Percentiles rank a stretch among this genome's conserved stretches.
Conservation (phyloP, 2,113 vertebrate species). For the Cebus imitator region DNA sequence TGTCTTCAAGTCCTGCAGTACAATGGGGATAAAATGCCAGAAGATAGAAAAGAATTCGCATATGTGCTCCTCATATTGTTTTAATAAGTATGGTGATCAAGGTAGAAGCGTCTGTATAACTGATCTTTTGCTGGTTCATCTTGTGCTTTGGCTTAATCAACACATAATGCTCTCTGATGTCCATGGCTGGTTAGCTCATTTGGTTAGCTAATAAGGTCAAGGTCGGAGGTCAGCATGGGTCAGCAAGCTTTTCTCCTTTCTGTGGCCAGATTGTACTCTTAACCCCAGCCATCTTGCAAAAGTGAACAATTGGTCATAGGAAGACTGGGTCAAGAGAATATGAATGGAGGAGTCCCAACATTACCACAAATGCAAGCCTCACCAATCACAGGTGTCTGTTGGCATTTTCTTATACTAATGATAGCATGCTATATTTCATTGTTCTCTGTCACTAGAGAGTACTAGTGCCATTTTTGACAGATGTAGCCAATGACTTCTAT, state of each 20-base stretch:
- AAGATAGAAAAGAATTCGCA: neutral
- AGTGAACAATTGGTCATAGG: slow-evolving; percentile 52
- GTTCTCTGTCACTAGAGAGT: neutral
- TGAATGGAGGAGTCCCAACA: neutral
- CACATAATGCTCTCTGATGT: slow-evolving; percentile 50
- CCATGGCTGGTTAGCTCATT: slow-evolving; percentile 56
- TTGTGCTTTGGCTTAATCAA: slow-evolving; percentile 54
- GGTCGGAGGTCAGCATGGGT: slow-evolving; percentile 67
- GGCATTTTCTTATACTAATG: neutral
- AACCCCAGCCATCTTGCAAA: slow-evolving; percentile 64
- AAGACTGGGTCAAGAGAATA: slow-evolving; percentile 49
- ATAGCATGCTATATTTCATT: slow-evolving; percentile 1
- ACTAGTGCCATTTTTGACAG: slow-evolving; percentile 17
- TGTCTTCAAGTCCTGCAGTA: neutral
- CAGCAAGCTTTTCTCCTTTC: slow-evolving; percentile 66
- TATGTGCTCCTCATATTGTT: neutral
- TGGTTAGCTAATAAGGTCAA: slow-evolving; percentile 73
- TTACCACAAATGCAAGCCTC: neutral
- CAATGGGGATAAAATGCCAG: neutral
- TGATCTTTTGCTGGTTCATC: slow-evolving; percentile 17
- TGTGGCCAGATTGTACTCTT: slow-evolving; percentile 53
- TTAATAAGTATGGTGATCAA: slow-evolving; percentile 6
- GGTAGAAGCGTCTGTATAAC: neutral
- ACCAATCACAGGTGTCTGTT: neutral
- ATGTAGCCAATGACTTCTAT: neutral